Evolutionary conservation across 2,113 vertebrate species (phyloP).

Genomic region (Macquaria australasica): DNA sequence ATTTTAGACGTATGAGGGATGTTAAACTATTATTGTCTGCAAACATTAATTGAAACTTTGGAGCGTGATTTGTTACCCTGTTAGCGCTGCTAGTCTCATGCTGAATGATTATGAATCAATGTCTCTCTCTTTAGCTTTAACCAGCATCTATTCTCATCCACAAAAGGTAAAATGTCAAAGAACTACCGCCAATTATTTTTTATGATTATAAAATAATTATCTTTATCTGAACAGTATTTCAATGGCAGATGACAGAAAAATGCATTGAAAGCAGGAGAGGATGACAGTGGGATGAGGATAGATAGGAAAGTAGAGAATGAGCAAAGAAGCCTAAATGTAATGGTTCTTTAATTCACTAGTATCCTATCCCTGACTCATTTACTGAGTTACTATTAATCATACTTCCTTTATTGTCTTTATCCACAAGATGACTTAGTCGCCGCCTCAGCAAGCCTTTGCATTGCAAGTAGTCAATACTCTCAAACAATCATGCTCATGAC

Average conservation of each 20-base stretch:
- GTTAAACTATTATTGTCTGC: background rate
- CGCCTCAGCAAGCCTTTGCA: conserved; percentile 43
- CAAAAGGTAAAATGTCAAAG: background rate
- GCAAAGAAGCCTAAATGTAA: background rate
- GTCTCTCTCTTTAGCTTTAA: background rate
- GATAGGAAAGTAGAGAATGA: background rate
- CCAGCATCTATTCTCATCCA: background rate
- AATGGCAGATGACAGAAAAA: conserved; percentile 2
- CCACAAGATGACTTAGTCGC: conserved; percentile 23
- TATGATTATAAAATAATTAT: background rate
- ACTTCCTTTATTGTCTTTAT: conserved; percentile 36
- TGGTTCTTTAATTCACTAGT: background rate
- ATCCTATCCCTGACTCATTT: conserved; percentile 21
- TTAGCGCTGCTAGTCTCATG: background rate
- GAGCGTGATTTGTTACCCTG: background rate
- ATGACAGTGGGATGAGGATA: background rate
- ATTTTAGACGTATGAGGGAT: background rate
- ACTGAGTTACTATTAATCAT: conserved; percentile 17
- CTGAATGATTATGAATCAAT: background rate
- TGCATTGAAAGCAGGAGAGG: background rate
- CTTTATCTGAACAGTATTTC: background rate
- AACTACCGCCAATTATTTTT: background rate
- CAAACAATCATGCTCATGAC: conserved; percentile 65
- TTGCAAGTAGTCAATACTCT: conserved; percentile 62
- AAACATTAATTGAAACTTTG: background rate